Conservation (phyloP, 2,113 vertebrate genomes). For the Aptenodytes forsteri region DNA sequence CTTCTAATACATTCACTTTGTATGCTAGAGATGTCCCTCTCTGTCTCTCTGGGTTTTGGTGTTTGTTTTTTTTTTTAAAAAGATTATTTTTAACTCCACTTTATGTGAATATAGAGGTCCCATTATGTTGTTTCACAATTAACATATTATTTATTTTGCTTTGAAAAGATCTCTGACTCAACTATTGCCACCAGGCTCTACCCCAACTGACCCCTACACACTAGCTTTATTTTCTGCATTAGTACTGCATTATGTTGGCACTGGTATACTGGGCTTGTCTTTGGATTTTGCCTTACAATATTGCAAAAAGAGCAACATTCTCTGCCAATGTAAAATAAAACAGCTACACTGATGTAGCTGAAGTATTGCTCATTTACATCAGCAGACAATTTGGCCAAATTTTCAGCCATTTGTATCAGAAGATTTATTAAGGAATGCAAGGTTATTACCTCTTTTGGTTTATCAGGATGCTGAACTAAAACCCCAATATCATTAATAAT, state of each 20-base stretch:
- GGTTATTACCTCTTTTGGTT: background rate
- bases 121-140: background rate
- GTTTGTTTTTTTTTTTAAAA: background rate
- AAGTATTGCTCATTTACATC: background rate
- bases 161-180: background rate
- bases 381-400: background rate
- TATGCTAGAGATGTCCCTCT: background rate
- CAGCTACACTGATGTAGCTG: background rate
- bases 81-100: background rate
- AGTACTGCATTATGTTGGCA: background rate
- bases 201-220: background rate
- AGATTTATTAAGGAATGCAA: background rate
- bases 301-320: background rate
- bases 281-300: background rate
- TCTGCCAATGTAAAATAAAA: background rate
- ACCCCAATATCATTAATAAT: background rate
- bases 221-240: background rate
- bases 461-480: background rate
- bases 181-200: background rate
- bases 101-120: background rate
- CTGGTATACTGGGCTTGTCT: background rate
- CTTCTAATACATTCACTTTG: background rate
- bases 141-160: background rate
- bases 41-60: background rate
- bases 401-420: background rate